Evolutionary conservation across 2,113 vertebrate species (phyloP).

Genomic region (Caranx ignobilis): DNA sequence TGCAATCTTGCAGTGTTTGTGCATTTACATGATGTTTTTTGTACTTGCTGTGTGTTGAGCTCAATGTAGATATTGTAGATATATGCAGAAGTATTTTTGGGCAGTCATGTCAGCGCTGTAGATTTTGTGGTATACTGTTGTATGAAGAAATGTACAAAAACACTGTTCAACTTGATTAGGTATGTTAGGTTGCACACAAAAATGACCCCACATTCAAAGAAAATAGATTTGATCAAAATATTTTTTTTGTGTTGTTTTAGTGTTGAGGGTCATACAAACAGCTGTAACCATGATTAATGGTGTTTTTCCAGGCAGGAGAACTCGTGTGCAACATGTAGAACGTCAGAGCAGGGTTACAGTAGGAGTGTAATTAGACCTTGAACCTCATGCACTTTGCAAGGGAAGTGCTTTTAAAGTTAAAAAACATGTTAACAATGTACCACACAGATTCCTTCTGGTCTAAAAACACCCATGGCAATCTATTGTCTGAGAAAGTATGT

Average conservation of each 20-base stretch:
- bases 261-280: constrained; percentile 40
- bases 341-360: constrained; percentile 44
- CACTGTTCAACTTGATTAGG: neutral
- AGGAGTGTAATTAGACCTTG: constrained; percentile 43
- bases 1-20: too few species aligned
- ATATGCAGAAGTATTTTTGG: neutral
- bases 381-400: constrained; percentile 46
- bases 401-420: constrained; percentile 67
- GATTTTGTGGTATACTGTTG: neutral
- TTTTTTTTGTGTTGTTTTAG: constrained; percentile 26
- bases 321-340: neutral
- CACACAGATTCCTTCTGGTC: constrained; percentile 45
- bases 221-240: constrained; percentile 40
- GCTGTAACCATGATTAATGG: constrained; percentile 45
- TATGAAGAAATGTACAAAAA: constrained; percentile 13
- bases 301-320: constrained; percentile 47
- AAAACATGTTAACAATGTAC: constrained; percentile 66
- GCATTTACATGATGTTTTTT: too few species aligned
- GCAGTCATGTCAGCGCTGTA: neutral
- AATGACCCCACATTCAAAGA: constrained; percentile 9
- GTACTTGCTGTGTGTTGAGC: too few species aligned
- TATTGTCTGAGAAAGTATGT: constrained; percentile 61
- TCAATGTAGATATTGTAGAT: too few species aligned
- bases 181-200: neutral
- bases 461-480: constrained; percentile 63